These are phyloP conservation scores for Embidobia sp. DNA, from an alignment of 2,888 invertebrate genomes.

Conservation along the genomic window DNA sequence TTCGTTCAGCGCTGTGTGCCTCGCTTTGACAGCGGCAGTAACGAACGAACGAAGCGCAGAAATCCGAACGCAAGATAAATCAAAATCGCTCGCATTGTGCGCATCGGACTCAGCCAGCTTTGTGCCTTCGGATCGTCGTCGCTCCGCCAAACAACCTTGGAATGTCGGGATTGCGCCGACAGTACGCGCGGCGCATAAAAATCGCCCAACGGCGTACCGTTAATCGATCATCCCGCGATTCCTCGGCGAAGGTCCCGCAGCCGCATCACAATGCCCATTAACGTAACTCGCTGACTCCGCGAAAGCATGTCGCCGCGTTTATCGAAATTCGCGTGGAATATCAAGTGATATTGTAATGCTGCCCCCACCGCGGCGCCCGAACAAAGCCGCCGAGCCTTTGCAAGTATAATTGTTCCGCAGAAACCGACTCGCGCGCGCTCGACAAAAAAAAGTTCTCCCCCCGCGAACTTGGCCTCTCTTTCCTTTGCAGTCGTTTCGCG, in stretches of 20 bases:
- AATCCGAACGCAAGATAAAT: slow-evolving; percentile 71
- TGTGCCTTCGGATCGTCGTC: slow-evolving; percentile 37
- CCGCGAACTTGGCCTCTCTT: no score
- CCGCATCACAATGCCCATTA: slow-evolving; percentile 60
- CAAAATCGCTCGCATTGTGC: slow-evolving; percentile 70
- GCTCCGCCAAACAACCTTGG: slow-evolving; percentile 58
- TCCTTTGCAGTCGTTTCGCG: no score
- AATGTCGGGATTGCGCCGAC: slow-evolving; percentile 61
- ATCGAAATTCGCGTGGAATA: slow-evolving; percentile 59
- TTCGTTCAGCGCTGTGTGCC: no score
- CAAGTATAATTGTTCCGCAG: slow-evolving; percentile 60
- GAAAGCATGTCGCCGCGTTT: slow-evolving; percentile 54
- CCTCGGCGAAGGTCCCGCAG: slow-evolving; percentile 29
- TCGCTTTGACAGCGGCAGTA: slow-evolving; percentile 48
- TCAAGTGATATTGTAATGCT: slow-evolving; percentile 55
- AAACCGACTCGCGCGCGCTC: background rate
- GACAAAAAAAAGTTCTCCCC: background rate
- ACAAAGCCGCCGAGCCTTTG: slow-evolving; percentile 53
- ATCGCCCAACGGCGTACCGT: slow-evolving; percentile 52
- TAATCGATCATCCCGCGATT: slow-evolving; percentile 62
- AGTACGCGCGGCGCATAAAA: slow-evolving; percentile 59
- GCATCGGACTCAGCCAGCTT: slow-evolving; percentile 55
- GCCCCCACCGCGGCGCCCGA: background rate
- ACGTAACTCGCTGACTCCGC: slow-evolving; percentile 48
- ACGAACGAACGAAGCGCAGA: slow-evolving; percentile 40